Percentiles rank a stretch among this genome's conserved stretches.
Evolutionary conservation across 2,888 invertebrate species (phyloP).

Genomic region (Pseudolycoriella hygida): DNA sequence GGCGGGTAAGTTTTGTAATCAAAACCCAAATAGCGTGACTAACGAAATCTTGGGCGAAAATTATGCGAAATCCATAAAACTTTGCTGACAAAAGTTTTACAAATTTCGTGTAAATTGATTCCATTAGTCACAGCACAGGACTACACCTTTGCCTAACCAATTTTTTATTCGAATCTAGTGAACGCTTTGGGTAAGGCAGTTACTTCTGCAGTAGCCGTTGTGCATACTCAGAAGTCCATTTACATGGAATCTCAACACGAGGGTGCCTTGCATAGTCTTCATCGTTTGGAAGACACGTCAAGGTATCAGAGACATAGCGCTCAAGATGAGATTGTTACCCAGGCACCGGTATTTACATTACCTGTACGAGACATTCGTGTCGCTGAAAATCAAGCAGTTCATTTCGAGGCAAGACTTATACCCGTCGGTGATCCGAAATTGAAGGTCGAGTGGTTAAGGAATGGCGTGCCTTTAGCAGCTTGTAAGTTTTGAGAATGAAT

Average conservation of each 20-base stretch:
- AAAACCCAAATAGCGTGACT: no score
- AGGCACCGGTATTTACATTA: conserved; percentile 84
- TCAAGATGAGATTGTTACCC: conserved; percentile 63
- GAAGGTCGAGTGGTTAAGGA: conserved; percentile 85
- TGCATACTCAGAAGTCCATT: conserved; percentile 71
- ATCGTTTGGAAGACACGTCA: conserved; percentile 64
- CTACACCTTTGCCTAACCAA: no score
- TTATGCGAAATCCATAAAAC: no score
- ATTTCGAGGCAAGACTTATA: conserved; percentile 84
- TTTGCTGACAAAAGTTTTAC: no score
- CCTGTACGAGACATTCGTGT: conserved; percentile 73
- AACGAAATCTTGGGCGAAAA: no score
- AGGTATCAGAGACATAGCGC: conserved; percentile 53
- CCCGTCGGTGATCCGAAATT: conserved; percentile 86
- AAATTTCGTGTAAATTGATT: no score
- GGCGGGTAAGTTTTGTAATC: no score
- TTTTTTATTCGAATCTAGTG: no score
- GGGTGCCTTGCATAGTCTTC: conserved; percentile 60
- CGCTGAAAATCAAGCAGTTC: conserved; percentile 81
- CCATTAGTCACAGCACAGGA: no score
- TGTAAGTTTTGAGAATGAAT: conserved; percentile 35
- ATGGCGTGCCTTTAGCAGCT: conserved; percentile 79
- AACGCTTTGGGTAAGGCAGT: conserved; percentile 87
- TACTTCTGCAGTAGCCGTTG: conserved; percentile 71
- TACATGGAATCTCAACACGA: conserved; percentile 79